These are phyloP conservation scores for Acanthiza pusilla DNA, from an alignment of 2,797 vertebrate species.

Conservation along the genomic window DNA sequence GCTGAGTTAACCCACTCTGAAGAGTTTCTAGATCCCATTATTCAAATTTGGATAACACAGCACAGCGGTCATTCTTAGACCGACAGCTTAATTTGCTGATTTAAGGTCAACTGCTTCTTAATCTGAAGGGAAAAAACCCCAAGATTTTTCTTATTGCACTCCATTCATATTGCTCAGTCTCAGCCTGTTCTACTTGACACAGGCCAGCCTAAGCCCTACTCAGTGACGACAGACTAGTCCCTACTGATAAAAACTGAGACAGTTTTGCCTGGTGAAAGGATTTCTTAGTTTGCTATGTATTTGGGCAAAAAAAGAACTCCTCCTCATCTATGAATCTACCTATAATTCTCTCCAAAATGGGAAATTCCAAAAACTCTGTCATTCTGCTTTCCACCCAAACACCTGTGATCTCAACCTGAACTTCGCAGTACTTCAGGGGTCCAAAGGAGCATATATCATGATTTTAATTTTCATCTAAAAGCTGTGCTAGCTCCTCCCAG, in stretches of 20 bases:
- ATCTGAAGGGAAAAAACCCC: background rate
- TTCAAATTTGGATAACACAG: background rate
- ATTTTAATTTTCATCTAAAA: background rate
- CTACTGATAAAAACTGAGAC: background rate
- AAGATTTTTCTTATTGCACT: background rate
- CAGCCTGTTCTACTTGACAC: background rate
- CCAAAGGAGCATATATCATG: background rate
- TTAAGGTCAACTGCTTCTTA: background rate
- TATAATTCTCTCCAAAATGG: background rate
- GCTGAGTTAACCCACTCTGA: background rate
- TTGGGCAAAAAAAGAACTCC: fast-evolving
- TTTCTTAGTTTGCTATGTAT: background rate
- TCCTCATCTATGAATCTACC: background rate
- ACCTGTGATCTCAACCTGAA: background rate
- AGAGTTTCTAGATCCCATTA: background rate
- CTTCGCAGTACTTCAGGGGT: background rate
- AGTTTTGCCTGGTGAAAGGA: background rate
- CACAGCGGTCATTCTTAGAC: background rate
- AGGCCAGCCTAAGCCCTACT: background rate
- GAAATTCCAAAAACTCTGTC: background rate
- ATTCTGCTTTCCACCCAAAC: background rate
- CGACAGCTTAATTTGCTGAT: background rate
- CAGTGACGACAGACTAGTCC: background rate
- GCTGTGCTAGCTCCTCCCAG: background rate
- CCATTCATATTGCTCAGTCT: background rate